Conservation (phyloP, 2,113 vertebrate species). For the Emydura subglobosa region DNA sequence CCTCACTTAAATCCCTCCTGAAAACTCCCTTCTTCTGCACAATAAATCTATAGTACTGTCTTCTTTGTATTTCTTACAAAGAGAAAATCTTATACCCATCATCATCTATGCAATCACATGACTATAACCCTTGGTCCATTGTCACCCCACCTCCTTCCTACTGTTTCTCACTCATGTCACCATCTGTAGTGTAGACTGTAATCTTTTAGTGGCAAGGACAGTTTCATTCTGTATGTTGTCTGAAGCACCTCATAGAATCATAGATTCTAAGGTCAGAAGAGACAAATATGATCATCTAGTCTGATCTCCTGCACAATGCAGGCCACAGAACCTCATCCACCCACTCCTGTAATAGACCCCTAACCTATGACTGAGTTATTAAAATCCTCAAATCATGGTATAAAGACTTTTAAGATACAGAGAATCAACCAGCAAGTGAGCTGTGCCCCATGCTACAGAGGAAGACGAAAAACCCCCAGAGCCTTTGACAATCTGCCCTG, state of each 20-base stretch:
- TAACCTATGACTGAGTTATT: too few relatives aligned
- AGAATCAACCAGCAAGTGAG: too few relatives aligned
- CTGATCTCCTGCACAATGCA: too few relatives aligned
- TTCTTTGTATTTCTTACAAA: neutral
- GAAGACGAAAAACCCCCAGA: too few relatives aligned
- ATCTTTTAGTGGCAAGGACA: neutral
- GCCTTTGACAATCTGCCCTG: too few relatives aligned
- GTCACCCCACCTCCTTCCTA: neutral
- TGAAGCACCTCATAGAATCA: accelerated
- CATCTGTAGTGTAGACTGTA: neutral
- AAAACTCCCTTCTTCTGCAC: neutral
- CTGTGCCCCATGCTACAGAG: too few relatives aligned
- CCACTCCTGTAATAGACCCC: too few relatives aligned
- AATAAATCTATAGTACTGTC: neutral
- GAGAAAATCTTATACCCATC: neutral
- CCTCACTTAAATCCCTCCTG: neutral
- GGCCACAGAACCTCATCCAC: too few relatives aligned
- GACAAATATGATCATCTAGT: too few relatives aligned
- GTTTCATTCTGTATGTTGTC: neutral
- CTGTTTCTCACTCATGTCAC: neutral
- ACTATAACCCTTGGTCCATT: neutral
- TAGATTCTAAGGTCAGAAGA: too few relatives aligned
- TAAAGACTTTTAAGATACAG: too few relatives aligned
- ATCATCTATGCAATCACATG: neutral
- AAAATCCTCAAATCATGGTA: too few relatives aligned